Evolutionary conservation across 2,888 invertebrate species (phyloP).

Genomic region (Euzophera pinguis): DNA sequence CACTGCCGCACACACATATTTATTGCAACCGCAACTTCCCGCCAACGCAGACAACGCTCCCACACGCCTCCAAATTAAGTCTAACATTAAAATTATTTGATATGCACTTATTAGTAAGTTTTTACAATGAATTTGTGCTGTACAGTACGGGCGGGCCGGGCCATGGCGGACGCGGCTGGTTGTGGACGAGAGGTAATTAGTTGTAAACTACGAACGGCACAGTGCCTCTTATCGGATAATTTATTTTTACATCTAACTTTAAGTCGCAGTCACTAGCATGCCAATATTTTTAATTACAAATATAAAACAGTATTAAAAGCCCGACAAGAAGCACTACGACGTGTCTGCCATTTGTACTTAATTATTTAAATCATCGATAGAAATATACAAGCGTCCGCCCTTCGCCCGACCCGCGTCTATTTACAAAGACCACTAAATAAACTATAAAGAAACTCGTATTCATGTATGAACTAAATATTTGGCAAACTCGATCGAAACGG

Average conservation of each 20-base stretch:
- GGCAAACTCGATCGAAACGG: conserved; percentile 57
- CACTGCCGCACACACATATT: conserved; percentile 1
- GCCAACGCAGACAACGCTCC: conserved; percentile 34
- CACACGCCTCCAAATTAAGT: conserved; percentile 56
- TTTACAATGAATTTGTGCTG: conserved; percentile 76
- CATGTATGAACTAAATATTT: conserved; percentile 66
- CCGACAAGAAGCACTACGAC: conserved; percentile 14
- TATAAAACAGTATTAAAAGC: not conserved
- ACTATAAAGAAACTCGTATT: conserved; percentile 47
- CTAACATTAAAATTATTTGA: conserved; percentile 74
- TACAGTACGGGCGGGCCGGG: conserved; percentile 53
- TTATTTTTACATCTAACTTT: not conserved
- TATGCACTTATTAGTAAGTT: conserved; percentile 74
- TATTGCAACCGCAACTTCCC: conserved; percentile 21
- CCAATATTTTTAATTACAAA: conserved; percentile 1
- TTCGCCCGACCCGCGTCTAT: conserved; percentile 46
- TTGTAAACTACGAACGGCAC: conserved; percentile 1
- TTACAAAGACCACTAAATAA: conserved; percentile 63
- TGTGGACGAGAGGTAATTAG: conserved; percentile 23
- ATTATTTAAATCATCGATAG: conserved; percentile 35
- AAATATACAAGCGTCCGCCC: conserved; percentile 38
- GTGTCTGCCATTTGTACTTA: conserved; percentile 51
- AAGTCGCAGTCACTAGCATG: not conserved
- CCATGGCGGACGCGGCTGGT: conserved; percentile 32
- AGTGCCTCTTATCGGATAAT: not conserved